Evolutionary conservation across 2,113 vertebrate species (phyloP).

Genomic region (Loxodonta africana): DNA sequence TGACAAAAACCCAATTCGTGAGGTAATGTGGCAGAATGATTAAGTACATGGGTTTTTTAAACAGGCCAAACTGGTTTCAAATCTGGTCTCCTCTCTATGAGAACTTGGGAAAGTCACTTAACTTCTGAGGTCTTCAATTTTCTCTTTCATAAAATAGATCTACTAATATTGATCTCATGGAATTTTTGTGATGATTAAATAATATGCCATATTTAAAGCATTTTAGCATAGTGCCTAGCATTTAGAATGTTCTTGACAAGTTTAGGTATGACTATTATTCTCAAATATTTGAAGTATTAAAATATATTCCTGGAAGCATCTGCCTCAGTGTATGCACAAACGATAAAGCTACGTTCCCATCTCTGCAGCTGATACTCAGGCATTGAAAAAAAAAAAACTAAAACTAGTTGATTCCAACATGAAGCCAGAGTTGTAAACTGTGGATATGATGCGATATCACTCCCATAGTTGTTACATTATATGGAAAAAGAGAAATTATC

Average conservation of each 20-base stretch:
- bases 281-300: not conserved
- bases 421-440: not conserved
- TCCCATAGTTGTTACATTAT: not conserved
- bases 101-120: not conserved
- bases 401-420: not conserved
- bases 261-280: not conserved
- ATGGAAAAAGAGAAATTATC: not conserved
- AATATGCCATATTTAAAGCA: conserved; percentile 2
- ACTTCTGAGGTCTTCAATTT: not conserved
- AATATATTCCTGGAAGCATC: not conserved
- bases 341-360: not conserved
- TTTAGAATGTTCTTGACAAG: not conserved
- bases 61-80: not conserved
- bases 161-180: not conserved
- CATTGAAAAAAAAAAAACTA: no score
- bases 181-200: conserved; percentile 8
- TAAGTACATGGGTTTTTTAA: not conserved
- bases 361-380: not conserved
- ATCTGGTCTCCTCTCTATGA: not conserved
- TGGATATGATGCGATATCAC: not conserved
- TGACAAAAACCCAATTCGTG: conserved; percentile 12
- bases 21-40: not conserved
- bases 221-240: not conserved
- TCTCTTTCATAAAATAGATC: not conserved
- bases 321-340: not conserved